These are phyloP conservation scores for Ctenopoma multispine DNA, from an alignment of 2,797 vertebrate species.

Conservation along the genomic window DNA sequence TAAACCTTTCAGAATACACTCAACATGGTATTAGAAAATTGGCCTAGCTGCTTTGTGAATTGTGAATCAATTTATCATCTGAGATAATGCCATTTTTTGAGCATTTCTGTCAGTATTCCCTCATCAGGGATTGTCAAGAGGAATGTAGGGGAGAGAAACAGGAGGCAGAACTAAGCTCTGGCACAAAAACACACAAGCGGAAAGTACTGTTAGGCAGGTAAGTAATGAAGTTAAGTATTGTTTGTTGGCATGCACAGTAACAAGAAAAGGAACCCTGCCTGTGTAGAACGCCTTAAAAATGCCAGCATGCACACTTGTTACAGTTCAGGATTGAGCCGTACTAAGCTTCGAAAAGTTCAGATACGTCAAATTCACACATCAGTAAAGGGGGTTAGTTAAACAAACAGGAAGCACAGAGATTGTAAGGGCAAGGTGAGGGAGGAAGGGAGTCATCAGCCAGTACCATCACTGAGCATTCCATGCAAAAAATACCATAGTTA, in stretches of 20 bases:
- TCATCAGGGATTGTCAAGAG: constrained; percentile 11
- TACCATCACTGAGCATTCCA: constrained; percentile 85
- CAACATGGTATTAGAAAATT: constrained; percentile 33
- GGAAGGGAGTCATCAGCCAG: constrained; percentile 71
- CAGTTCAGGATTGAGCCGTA: constrained; percentile 67
- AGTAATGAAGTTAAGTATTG: constrained; percentile 50
- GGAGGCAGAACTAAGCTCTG: constrained; percentile 65
- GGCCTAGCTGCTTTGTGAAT: constrained; percentile 24
- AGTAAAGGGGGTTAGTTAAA: constrained; percentile 65
- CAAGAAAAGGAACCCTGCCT: constrained; percentile 57
- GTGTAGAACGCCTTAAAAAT: constrained; percentile 44
- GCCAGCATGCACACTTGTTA: constrained; percentile 82
- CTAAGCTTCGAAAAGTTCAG: constrained; percentile 65
- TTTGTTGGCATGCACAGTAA: constrained; percentile 75
- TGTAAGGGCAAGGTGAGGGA: constrained; percentile 54
- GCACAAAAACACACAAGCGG: constrained; percentile 69
- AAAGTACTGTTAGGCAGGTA: constrained; percentile 55
- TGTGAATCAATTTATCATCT: constrained; percentile 18
- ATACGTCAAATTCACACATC: constrained; percentile 60
- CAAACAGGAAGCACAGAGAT: constrained; percentile 71
- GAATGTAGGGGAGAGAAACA: constrained; percentile 53
- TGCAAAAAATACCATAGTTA: constrained; percentile 87
- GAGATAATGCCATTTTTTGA: constrained; percentile 25
- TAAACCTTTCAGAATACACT: constrained; percentile 41
- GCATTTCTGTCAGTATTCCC: constrained; percentile 32